Percentiles rank a stretch among this genome's conserved stretches.
Conservation (phyloP, 2,797 vertebrate genomes). For the Eurystomus glaucurus region DNA sequence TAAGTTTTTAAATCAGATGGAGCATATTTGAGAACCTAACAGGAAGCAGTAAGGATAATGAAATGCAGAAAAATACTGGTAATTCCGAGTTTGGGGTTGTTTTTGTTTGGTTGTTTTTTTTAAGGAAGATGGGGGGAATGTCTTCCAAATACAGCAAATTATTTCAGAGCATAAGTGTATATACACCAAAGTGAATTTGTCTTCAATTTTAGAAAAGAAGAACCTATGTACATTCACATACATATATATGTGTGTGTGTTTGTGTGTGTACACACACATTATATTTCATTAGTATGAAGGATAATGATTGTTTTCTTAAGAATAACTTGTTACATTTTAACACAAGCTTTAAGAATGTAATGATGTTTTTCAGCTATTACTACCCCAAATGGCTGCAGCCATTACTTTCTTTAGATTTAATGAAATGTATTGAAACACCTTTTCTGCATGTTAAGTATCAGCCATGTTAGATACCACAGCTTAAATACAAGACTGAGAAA, state of each 20-base stretch:
- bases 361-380: not conserved
- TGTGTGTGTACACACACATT: not conserved
- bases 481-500: not conserved
- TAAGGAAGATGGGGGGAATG: not conserved
- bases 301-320: not conserved
- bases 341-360: not conserved
- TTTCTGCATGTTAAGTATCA: not conserved
- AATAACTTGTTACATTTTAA: not conserved
- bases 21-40: not conserved
- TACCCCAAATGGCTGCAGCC: not conserved
- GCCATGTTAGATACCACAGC: not conserved
- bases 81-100: not conserved
- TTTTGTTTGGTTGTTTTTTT: not conserved
- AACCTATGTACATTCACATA: not conserved
- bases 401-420: not conserved
- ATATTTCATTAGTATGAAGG: not conserved
- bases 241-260: not conserved
- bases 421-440: not conserved
- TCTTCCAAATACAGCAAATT: not conserved
- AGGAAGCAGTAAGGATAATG: not conserved
- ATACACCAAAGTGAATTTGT: not conserved
- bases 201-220: not conserved
- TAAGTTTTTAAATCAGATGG: slow-evolving; percentile 23
- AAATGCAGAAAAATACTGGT: not conserved
- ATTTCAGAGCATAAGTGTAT: not conserved